Conservation (phyloP, 2,888 invertebrate species). For the Uloborus plumipes region DNA sequence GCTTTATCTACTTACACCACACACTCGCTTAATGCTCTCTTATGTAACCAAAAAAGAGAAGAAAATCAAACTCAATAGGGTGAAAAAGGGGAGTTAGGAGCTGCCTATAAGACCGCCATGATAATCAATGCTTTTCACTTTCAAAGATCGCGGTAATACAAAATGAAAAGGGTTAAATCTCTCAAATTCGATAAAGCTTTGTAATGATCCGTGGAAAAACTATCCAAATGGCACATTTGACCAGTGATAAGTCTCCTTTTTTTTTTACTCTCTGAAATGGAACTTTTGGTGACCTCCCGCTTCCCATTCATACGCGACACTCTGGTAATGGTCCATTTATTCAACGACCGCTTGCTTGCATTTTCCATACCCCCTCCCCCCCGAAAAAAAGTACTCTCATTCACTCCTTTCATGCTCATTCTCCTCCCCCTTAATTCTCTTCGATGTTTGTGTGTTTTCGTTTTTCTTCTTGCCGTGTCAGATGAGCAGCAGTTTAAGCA, state of each 20-base stretch:
- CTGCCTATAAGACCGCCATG: no score
- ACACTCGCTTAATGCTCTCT: no score
- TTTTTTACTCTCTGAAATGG: neutral
- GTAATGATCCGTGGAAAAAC: neutral
- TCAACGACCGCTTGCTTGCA: slow-evolving; percentile 44
- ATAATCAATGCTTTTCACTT: no score
- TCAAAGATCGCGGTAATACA: no score
- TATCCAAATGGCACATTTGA: slow-evolving; percentile 4
- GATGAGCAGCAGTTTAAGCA: slow-evolving; percentile 47
- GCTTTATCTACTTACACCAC: no score
- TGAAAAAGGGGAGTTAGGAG: no score
- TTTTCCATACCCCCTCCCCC: neutral
- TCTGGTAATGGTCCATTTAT: slow-evolving; percentile 56
- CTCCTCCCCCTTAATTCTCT: slow-evolving; percentile 47
- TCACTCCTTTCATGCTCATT: slow-evolving; percentile 16
- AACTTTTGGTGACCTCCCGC: neutral
- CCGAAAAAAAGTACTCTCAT: slow-evolving; percentile 14
- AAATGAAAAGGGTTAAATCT: no score
- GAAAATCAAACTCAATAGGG: no score
- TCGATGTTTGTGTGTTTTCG: slow-evolving; percentile 33
- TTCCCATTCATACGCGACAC: slow-evolving; percentile 5
- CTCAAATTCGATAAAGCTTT: no score
- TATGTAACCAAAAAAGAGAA: no score
- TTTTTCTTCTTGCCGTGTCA: slow-evolving; percentile 42
- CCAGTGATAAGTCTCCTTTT: neutral